Base-by-base conservation (phyloP, 2,888 invertebrate species). In the Eupithecia subfuscata region DNA sequence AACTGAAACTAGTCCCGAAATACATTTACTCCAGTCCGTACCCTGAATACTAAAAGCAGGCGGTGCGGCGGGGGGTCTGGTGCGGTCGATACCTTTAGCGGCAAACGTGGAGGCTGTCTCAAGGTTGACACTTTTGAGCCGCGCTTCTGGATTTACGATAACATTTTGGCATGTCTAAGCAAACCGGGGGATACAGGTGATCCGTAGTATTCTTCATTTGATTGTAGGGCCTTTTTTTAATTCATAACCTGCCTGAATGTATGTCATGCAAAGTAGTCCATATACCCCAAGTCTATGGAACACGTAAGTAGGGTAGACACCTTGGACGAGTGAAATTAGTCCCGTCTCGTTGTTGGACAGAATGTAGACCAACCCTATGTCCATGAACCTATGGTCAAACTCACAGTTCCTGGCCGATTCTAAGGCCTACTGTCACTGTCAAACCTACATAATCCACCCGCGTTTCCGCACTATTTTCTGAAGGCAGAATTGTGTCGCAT, bases 61-160 rank as follows among this genome's bases (percentile, higher is more conserved):
- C 74, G n/a, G n/a, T n/a, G n/a, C n/a, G 71, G 74, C 14, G 73
- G 60, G 43, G 78, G 78, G 25, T 25, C 25, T 56, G n/a, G 52
- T 22, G 52, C 71, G 81, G 79, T 81, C 81, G 78, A 81, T 81
- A 81, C 14, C 68, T 65, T 37, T 67, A 71, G 74, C 78, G 74
- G 74, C 75, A 65, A 68, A 68, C n/a, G 60, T 73, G 73, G 76
- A 78, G 79, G 75, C 79, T 73, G 81, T 79, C 79, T 81, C 79
- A 77, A 81, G 81, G 81, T 75, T 77, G 45, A n/a, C 68, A 37
- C 18, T 75, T 75, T 78, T 67, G 75, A 65, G 64, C 30, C 48
- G 7, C 45, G n/a, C 52, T 48, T 60, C 56, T 48, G 67, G 30
- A 64, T 52, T 65, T 65, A 52, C 48, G 65, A 52, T 45, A 16